These are phyloP conservation scores for Agrenia bidenticulata DNA, from an alignment of 2,888 invertebrate genomes.

Conservation along the genomic window DNA sequence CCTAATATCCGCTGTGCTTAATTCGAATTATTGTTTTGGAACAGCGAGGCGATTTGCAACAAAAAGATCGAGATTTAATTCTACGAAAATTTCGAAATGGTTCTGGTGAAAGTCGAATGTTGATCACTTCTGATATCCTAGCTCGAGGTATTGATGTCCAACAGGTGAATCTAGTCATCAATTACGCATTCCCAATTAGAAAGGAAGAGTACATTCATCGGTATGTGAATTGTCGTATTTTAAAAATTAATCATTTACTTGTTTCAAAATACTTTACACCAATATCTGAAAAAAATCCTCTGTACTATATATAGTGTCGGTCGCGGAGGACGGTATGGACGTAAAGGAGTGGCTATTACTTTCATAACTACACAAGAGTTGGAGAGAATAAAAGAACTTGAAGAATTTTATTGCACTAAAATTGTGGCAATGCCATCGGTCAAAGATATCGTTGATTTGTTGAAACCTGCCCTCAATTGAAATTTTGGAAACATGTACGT, in stretches of 20 bases:
- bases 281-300: no score
- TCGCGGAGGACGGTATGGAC: slow-evolving; percentile 29
- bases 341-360: slow-evolving; percentile 29
- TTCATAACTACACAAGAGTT: slow-evolving; percentile 4
- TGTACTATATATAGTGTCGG: slow-evolving; percentile 27
- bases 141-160: slow-evolving; percentile 35
- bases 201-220: slow-evolving; percentile 32
- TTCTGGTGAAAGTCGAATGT: neutral
- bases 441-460: neutral
- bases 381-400: slow-evolving; percentile 8
- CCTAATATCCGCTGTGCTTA: neutral
- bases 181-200: slow-evolving; percentile 26
- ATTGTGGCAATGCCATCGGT: slow-evolving; percentile 19
- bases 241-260: no score
- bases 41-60: slow-evolving; percentile 19
- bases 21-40: neutral
- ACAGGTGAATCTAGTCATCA: slow-evolving; percentile 25
- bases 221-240: slow-evolving; percentile 6
- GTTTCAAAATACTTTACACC: no score
- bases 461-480: no score
- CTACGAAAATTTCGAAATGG: slow-evolving; percentile 17
- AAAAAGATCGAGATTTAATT: slow-evolving; percentile 11
- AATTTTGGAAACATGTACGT: no score
- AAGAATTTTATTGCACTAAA: slow-evolving; percentile 22
- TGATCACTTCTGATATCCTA: slow-evolving; percentile 28